Evolutionary conservation across 2,888 invertebrate genomes (phyloP), one percentile per base, ranked within the genome.

Genomic region (Muschampia plurimacula): DNA sequence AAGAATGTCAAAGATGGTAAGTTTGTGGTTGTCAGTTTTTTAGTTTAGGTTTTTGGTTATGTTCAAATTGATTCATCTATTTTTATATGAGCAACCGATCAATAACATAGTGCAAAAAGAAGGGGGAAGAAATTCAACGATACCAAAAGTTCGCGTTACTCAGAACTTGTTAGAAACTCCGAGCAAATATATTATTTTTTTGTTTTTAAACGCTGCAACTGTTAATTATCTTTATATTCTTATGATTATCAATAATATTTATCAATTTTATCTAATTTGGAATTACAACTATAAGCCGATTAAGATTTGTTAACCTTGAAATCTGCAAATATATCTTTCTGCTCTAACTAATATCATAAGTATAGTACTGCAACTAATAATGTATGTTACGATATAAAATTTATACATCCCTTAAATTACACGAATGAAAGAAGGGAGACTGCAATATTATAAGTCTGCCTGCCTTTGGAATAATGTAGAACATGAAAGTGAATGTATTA

Each of bases 1-100:
- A 95, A 96, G 95, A 96, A 95, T 95, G 95, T 96, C 95, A 96
- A 96, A 96, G 96, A 96, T 95, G 96, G 96, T 96, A 95, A 96
- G 96, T 95, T 87, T 82, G 79, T 80, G 80, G 80, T 82, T 83
- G 82, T 82, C 82, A 82, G 79, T 78, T 78, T 77, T 74, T 75
- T 69, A 69, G 59, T 73, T 69, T 52, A 49, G 41, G 32, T 69
- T 69, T 73, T 57, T 73, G 73, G 68, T 73, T 73, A 75, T 69
- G 60, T 62, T 69, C 9, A 65, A 57, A 41, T 62, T 60, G 13
- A 32, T 72, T 72, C 49, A 64, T 73, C 49, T 67, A 63, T 59
- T 52, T 74, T 70, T 67, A 8, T 63, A 13, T 2, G 62, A 41
- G 13, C 22, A 22, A 55, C 32, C 5, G 63, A 63, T 63, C 67